Conservation (phyloP, 2,797 vertebrate genomes). For the Agapornis canus region DNA sequence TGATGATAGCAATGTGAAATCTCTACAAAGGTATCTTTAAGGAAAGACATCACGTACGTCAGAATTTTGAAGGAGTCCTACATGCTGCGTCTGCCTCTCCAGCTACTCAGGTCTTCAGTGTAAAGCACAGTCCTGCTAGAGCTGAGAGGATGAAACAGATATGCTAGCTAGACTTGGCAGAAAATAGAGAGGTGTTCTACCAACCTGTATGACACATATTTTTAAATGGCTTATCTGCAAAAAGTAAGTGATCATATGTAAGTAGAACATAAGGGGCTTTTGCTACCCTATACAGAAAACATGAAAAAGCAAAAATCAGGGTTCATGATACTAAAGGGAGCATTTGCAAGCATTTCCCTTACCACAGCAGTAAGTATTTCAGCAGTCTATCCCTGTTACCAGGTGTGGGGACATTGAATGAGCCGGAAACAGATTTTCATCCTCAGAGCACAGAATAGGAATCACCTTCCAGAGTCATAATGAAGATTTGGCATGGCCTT, state of each 20-base stretch:
- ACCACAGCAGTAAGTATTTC: neutral
- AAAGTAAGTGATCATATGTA: neutral
- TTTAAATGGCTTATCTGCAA: neutral
- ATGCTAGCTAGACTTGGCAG: neutral
- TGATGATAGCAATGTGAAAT: neutral
- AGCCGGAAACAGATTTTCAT: neutral
- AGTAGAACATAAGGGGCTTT: neutral
- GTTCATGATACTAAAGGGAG: neutral
- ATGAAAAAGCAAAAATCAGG: neutral
- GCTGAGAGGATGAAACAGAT: neutral
- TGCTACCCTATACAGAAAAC: neutral
- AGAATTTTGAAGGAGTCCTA: neutral
- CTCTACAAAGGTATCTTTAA: rapidly evolving
- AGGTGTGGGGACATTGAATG: rapidly evolving
- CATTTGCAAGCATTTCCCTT: neutral
- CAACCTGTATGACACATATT: neutral
- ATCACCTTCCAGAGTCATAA: neutral
- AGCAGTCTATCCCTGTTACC: neutral
- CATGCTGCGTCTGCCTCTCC: neutral
- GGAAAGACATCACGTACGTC: neutral
- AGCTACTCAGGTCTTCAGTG: neutral
- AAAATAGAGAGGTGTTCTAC: neutral
- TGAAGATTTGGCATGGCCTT: rapidly evolving
- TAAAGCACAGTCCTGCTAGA: neutral
- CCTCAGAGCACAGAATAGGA: neutral